Percentiles rank a stretch among this genome's conserved stretches.
These are phyloP conservation scores for Naso thynnoides DNA, from an alignment of 2,797 vertebrate species.

Conservation along the genomic window DNA sequence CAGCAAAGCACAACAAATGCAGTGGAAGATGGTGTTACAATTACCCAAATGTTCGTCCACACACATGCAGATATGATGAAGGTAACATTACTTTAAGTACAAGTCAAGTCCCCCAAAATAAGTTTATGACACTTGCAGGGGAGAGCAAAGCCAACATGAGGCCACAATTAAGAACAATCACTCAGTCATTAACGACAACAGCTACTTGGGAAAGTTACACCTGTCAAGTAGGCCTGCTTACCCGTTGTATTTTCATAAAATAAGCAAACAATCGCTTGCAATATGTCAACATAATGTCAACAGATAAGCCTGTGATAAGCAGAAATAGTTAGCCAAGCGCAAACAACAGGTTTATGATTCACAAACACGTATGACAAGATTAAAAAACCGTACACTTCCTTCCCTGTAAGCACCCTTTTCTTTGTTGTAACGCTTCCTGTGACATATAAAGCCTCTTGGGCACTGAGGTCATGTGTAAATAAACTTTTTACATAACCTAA, in stretches of 20 bases:
- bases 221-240: background rate
- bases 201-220: background rate
- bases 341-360: background rate
- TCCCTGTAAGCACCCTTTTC: background rate
- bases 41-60: background rate
- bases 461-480: rapidly evolving
- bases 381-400: conserved; percentile 43
- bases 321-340: no score
- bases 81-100: conserved; percentile 4
- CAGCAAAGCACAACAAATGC: no score
- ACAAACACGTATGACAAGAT: conserved; percentile 35
- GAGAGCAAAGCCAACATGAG: background rate
- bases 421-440: conserved; percentile 43
- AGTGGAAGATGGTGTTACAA: no score
- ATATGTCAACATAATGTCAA: background rate
- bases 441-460: background rate
- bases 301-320: background rate
- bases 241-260: background rate
- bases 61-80: no score
- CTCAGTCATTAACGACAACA: background rate
- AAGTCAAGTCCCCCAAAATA: background rate
- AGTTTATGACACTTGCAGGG: conserved; percentile 18
- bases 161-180: background rate
- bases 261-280: background rate
- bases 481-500: background rate